These are phyloP conservation scores for Piezodorus guildinii DNA, from an alignment of 1,140 invertebrate species.

Conservation along the genomic window DNA sequence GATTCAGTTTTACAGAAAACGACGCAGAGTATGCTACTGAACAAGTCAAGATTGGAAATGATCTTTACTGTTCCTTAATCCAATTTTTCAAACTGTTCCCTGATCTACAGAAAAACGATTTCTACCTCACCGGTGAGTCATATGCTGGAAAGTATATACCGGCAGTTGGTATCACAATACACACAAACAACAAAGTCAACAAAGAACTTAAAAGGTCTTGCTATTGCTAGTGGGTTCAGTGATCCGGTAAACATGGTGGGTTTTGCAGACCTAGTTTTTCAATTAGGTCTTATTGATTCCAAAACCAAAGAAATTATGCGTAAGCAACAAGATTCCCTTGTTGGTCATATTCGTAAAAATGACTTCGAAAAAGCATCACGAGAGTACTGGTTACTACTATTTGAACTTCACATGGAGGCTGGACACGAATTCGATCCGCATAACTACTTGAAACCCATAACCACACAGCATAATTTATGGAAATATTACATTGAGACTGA, in stretches of 20 bases:
- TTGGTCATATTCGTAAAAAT: too few species aligned
- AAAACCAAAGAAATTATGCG: slow-evolving; percentile 29
- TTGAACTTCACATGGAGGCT: too few species aligned
- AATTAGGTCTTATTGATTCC: slow-evolving; percentile 48
- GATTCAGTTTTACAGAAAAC: slow-evolving; percentile 56
- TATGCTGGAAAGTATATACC: slow-evolving; percentile 47
- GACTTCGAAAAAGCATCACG: too few species aligned
- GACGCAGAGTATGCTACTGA: slow-evolving; percentile 52
- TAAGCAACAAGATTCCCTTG: not conserved
- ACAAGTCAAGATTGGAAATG: slow-evolving; percentile 49
- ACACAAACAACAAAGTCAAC: slow-evolving; percentile 29
- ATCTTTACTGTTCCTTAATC: slow-evolving; percentile 31
- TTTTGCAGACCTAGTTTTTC: slow-evolving; percentile 52
- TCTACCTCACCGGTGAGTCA: slow-evolving; percentile 40
- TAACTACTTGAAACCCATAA: too few species aligned
- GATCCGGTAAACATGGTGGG: slow-evolving; percentile 50
- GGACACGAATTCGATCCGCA: too few species aligned
- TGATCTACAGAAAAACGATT: slow-evolving; percentile 26
- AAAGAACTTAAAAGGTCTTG: slow-evolving; percentile 37
- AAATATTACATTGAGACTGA: not conserved
- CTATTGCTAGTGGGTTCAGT: slow-evolving; percentile 53
- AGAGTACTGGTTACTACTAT: too few species aligned
- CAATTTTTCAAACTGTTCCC: slow-evolving; percentile 59
- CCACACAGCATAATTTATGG: too few species aligned
- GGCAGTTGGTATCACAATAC: slow-evolving; percentile 39